A percentile compares a stretch with the other conserved stretches of the same genome.
Evolutionary conservation across 2,888 invertebrate genomes (phyloP).

Genomic region (Stenodera caucasica): DNA sequence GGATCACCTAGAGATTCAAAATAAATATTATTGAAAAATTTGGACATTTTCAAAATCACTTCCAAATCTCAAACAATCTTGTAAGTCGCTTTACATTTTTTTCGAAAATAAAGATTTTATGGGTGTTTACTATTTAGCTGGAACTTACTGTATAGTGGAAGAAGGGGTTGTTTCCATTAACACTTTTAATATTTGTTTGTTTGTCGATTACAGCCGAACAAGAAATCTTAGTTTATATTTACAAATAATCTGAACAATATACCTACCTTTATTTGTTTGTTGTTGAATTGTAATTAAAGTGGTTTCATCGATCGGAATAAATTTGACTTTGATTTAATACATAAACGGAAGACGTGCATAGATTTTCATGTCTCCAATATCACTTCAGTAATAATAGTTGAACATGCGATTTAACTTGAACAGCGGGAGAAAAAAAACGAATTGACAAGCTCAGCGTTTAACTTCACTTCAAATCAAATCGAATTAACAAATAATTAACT

Average conservation of each 20-base stretch:
- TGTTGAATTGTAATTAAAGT: neutral
- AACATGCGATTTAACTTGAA: slow-evolving; percentile 29
- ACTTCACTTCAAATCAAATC: too few relatives aligned
- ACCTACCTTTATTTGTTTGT: neutral
- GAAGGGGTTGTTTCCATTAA: neutral
- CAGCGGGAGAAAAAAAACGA: neutral
- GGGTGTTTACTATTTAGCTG: too few relatives aligned
- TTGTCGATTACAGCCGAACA: neutral
- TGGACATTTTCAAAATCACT: too few relatives aligned
- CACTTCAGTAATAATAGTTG: slow-evolving; percentile 26
- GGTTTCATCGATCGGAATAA: neutral
- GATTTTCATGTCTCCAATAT: slow-evolving; percentile 18
- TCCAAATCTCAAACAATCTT: too few relatives aligned
- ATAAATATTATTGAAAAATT: too few relatives aligned
- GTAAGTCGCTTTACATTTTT: too few relatives aligned
- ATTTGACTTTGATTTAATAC: slow-evolving; percentile 4
- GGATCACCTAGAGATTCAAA: too few relatives aligned
- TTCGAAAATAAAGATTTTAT: too few relatives aligned
- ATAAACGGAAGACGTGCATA: neutral
- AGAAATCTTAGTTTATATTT: neutral
- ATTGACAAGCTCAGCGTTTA: too few relatives aligned
- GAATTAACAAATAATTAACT: too few relatives aligned
- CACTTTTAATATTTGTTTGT: neutral
- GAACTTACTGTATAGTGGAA: too few relatives aligned
- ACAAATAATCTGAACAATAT: slow-evolving; percentile 6